These are phyloP conservation scores for Corbicula japonica DNA, from an alignment of 2,888 invertebrate species.

Conservation along the genomic window DNA sequence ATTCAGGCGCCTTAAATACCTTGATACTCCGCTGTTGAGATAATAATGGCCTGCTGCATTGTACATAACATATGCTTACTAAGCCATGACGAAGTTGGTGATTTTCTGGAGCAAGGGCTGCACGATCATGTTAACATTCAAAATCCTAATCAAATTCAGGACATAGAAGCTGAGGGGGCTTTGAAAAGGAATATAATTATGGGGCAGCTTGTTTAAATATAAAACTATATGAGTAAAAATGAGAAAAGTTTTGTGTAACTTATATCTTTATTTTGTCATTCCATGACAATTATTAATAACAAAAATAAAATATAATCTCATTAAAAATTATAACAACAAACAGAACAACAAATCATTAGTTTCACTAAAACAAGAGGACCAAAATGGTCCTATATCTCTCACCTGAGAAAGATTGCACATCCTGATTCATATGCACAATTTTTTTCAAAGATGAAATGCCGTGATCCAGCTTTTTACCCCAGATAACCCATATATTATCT, in stretches of 20 bases:
- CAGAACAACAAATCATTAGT: constrained; percentile 4
- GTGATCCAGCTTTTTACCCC: constrained; percentile 2
- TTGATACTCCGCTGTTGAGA: constrained; percentile 29
- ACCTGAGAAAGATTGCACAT: constrained; percentile 4
- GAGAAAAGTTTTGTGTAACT: too few relatives aligned
- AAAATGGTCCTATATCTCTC: too few relatives aligned
- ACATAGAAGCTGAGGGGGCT: too few relatives aligned
- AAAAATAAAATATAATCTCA: too few relatives aligned
- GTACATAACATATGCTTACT: constrained; percentile 37
- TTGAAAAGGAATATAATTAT: too few relatives aligned
- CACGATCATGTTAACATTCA: too few relatives aligned
- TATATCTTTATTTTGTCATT: constrained; percentile 4
- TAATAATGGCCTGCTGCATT: constrained; percentile 31
- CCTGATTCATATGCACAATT: background rate
- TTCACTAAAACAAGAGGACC: too few relatives aligned
- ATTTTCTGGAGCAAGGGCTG: constrained; percentile 12
- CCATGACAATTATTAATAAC: constrained; percentile 2
- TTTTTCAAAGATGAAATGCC: constrained; percentile 1
- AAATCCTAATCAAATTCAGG: too few relatives aligned
- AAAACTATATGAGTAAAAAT: too few relatives aligned
- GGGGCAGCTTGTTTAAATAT: too few relatives aligned
- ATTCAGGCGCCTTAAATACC: constrained; percentile 35
- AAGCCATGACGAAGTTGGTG: constrained; percentile 1
- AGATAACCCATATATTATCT: constrained; percentile 4
- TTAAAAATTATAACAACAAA: too few relatives aligned